Conservation (phyloP, 2,888 invertebrate species). For the Drosophila meridionalis region DNA sequence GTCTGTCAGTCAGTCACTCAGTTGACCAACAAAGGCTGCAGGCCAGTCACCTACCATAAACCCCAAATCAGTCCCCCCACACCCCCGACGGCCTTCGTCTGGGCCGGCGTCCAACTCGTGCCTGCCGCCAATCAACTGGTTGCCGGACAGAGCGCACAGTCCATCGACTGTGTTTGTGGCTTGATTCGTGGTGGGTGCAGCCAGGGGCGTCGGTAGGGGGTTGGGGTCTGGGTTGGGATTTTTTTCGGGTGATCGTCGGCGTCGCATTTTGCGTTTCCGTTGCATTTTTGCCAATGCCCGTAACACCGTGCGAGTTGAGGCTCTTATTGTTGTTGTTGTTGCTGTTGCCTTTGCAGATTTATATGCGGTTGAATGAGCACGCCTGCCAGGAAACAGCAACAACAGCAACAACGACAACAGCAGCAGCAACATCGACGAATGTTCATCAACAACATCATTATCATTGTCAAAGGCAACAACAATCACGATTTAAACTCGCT, state of each 20-base stretch:
- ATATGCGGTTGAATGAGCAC: constrained; percentile 83
- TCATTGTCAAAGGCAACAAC: constrained; percentile 21
- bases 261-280: constrained; percentile 73
- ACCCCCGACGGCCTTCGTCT: neutral
- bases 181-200: constrained; percentile 5
- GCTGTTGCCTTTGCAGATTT: constrained; percentile 72
- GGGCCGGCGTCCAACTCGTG: constrained; percentile 50
- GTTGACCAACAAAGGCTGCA: constrained; percentile 63
- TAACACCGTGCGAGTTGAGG: neutral
- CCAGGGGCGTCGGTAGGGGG: neutral
- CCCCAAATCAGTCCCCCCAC: constrained; percentile 16
- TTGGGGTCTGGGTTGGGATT: constrained; percentile 10
- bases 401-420: constrained; percentile 27
- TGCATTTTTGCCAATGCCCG: constrained; percentile 56
- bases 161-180: constrained; percentile 22
- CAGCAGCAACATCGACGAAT: constrained; percentile 41
- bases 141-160: constrained; percentile 53
- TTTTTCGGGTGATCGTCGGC: constrained; percentile 49
- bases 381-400: constrained; percentile 64
- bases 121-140: constrained; percentile 76
- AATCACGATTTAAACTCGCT: constrained; percentile 31
- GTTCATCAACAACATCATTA: constrained; percentile 48
- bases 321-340: constrained; percentile 21
- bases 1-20: constrained; percentile 40
- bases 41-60: constrained; percentile 35